Percentiles rank a stretch among this genome's conserved stretches.
Evolutionary conservation across 2,888 invertebrate genomes (phyloP).

Genomic region (Aproaerema taeniolella): DNA sequence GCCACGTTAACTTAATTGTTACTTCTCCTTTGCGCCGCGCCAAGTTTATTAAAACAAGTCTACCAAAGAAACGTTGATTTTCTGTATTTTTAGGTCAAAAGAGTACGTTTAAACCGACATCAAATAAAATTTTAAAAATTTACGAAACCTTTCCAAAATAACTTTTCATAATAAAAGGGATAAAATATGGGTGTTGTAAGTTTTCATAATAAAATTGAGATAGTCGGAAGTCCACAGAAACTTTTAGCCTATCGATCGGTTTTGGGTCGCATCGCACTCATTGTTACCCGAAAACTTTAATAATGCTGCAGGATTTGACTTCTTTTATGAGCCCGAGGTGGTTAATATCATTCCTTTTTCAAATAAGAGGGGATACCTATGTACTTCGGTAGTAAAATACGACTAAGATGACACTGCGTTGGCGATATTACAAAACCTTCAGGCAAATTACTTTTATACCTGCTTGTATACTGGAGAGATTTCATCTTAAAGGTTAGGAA

Average conservation of each 20-base stretch:
- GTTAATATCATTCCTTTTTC: constrained; percentile 1
- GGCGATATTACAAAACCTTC: not conserved
- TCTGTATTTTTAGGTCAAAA: too few species aligned
- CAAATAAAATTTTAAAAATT: too few species aligned
- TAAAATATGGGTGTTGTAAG: constrained; percentile 11
- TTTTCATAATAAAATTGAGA: constrained; percentile 12
- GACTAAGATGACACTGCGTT: not conserved
- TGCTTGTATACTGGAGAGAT: too few species aligned
- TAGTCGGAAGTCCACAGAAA: constrained; percentile 6
- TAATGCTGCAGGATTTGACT: not conserved
- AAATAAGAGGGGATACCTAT: not conserved
- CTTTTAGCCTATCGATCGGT: constrained; percentile 4
- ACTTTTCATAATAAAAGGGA: constrained; percentile 9
- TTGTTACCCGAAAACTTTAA: constrained; percentile 3
- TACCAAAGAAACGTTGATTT: too few species aligned
- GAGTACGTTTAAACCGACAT: too few species aligned
- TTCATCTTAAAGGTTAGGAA: too few species aligned
- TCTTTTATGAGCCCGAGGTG: not conserved
- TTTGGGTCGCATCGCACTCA: not conserved
- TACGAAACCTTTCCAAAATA: constrained; percentile 1
- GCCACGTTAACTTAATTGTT: too few species aligned
- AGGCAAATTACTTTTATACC: too few species aligned
- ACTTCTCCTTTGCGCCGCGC: too few species aligned
- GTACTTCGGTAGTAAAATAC: too few species aligned
- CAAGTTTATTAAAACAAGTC: too few species aligned